Evolutionary conservation across 2,113 vertebrate species (phyloP).

Genomic region (Oryzias javanicus): DNA sequence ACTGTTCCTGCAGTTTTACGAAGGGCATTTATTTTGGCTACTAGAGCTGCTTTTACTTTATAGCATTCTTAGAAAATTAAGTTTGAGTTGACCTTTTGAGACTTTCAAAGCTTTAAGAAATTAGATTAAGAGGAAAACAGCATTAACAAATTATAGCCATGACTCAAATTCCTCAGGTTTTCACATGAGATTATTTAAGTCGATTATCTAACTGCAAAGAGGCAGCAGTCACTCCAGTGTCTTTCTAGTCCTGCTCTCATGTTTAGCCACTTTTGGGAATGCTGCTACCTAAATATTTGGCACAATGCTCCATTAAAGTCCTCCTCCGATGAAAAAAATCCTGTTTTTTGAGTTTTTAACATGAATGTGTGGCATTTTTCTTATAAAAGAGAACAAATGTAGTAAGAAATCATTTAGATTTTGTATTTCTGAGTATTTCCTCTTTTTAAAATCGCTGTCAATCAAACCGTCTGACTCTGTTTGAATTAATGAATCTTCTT

Average conservation of each 20-base stretch:
- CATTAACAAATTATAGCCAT: slow-evolving; percentile 80
- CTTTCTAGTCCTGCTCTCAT: slow-evolving; percentile 33
- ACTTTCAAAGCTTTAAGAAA: slow-evolving; percentile 75
- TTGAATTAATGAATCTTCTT: too few species aligned
- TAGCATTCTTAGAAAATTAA: slow-evolving; percentile 72
- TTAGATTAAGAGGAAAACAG: slow-evolving; percentile 80
- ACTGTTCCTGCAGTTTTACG: slow-evolving; percentile 28
- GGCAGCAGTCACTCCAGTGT: slow-evolving; percentile 40
- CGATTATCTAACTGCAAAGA: slow-evolving; percentile 61
- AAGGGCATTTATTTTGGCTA: slow-evolving; percentile 63
- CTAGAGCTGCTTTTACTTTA: slow-evolving; percentile 46
- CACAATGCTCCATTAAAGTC: slow-evolving; percentile 31
- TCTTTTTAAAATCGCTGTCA: too few species aligned
- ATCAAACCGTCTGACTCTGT: too few species aligned
- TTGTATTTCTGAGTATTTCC: too few species aligned
- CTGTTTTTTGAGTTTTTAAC: too few species aligned
- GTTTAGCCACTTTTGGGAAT: slow-evolving; percentile 34
- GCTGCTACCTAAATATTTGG: slow-evolving; percentile 42
- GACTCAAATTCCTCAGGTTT: slow-evolving; percentile 75
- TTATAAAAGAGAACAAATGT: too few species aligned
- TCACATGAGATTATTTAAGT: slow-evolving; percentile 80
- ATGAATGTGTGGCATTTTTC: too few species aligned
- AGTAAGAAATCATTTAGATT: too few species aligned
- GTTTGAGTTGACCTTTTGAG: slow-evolving; percentile 77
- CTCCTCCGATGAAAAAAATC: too few species aligned